phyloP scores from a whole-genome alignment of 2,888 invertebrate species.

The Hypena proboscidalis region DNA sequence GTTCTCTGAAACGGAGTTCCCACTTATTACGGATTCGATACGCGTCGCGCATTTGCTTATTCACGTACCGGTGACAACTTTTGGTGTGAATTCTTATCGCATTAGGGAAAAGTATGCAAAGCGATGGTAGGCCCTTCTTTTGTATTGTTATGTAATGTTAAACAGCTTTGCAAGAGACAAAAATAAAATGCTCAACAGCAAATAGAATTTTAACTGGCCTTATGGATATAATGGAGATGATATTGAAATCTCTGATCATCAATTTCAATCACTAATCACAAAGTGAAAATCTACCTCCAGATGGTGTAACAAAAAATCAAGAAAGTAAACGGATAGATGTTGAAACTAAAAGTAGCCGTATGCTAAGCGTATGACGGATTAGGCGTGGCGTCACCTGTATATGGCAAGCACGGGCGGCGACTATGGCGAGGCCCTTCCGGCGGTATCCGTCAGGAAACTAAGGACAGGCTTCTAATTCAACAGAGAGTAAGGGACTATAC shows the following conservation, averaged over 20 bases:
- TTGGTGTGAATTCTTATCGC: conserved; percentile 43
- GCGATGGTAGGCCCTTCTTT: conserved; percentile 33
- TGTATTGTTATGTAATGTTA: conserved; percentile 20
- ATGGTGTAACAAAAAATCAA: conserved; percentile 25
- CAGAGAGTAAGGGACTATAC: conserved; percentile 21
- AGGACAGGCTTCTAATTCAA: conserved; percentile 36
- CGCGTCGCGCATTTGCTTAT: conserved; percentile 51
- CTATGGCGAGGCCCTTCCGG: conserved; percentile 69
- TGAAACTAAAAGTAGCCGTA: conserved; percentile 56
- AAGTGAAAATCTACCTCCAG: not conserved
- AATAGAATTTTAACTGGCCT: not conserved
- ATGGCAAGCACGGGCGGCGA: conserved; percentile 49
- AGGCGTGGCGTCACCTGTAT: conserved; percentile 58
- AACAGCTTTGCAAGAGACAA: conserved; percentile 5
- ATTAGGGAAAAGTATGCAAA: conserved; percentile 39
- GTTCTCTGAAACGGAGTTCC: conserved; percentile 59
- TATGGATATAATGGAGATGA: not conserved
- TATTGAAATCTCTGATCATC: not conserved
- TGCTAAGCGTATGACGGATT: conserved; percentile 56
- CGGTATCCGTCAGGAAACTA: conserved; percentile 54
- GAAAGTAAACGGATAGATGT: conserved; percentile 54
- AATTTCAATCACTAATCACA: not conserved
- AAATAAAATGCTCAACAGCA: not conserved
- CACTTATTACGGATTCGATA: conserved; percentile 74
- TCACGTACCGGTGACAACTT: conserved; percentile 51